phyloP scores from a whole-genome alignment of 2,888 invertebrate genomes.

The Chelonus formosanus region DNA sequence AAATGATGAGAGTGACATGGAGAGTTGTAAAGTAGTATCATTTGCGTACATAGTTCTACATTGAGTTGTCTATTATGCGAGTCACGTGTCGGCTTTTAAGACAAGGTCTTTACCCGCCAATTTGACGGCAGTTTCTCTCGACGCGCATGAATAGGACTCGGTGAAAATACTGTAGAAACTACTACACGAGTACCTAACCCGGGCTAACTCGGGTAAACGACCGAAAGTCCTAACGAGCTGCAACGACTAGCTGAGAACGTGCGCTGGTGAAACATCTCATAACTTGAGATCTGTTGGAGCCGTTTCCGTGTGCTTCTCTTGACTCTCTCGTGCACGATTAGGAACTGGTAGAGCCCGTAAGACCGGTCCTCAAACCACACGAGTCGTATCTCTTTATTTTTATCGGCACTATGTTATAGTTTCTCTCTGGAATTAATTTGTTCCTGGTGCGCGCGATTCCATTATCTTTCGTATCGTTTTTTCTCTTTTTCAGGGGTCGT shows the following conservation, averaged over 20 bases:
- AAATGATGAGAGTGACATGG: slow-evolving; percentile 1
- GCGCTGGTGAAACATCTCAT: slow-evolving; percentile 41
- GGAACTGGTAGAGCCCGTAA: background rate
- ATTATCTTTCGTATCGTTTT: background rate
- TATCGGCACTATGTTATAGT: slow-evolving; percentile 29
- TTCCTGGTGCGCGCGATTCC: slow-evolving; percentile 13
- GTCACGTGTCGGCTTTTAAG: slow-evolving; percentile 54
- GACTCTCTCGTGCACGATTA: background rate
- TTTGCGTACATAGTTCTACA: slow-evolving; percentile 24
- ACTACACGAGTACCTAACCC: slow-evolving; percentile 31
- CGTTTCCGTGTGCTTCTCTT: background rate
- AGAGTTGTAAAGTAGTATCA: slow-evolving; percentile 13
- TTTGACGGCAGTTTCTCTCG: slow-evolving; percentile 54
- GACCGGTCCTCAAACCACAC: slow-evolving; percentile 16
- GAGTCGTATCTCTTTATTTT: slow-evolving; percentile 27
- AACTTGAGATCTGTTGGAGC: slow-evolving; percentile 38
- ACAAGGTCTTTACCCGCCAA: slow-evolving; percentile 50
- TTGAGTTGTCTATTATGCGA: slow-evolving; percentile 48
- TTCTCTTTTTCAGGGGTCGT: slow-evolving; percentile 14
- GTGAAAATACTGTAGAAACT: slow-evolving; percentile 49
- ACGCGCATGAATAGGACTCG: slow-evolving; percentile 55
- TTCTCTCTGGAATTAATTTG: slow-evolving; percentile 35
- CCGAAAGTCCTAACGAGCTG: slow-evolving; percentile 58
- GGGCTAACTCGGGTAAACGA: slow-evolving; percentile 57
- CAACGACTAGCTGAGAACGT: slow-evolving; percentile 45